Conservation (phyloP, 2,888 invertebrate species). For the Drosophila ezoana region DNA sequence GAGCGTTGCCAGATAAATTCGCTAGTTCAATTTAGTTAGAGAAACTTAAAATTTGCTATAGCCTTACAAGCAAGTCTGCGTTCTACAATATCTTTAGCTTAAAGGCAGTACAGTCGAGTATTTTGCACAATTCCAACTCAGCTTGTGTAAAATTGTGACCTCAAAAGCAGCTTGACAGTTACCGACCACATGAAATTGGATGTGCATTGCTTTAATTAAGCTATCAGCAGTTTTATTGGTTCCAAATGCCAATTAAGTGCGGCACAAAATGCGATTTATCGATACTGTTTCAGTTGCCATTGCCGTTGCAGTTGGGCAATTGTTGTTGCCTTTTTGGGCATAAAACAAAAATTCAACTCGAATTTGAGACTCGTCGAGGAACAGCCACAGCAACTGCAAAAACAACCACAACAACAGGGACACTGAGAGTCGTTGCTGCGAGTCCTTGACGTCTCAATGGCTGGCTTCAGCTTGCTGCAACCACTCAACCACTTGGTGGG, state of each 20-base stretch:
- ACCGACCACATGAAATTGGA: neutral
- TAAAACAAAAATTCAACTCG: conserved; percentile 28
- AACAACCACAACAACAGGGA: neutral
- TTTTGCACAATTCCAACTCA: too few relatives aligned
- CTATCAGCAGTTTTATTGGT: conserved; percentile 1
- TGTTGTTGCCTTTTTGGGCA: conserved; percentile 12
- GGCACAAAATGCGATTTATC: neutral
- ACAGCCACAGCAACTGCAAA: neutral
- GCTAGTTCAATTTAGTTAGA: too few relatives aligned
- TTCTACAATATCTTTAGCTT: neutral
- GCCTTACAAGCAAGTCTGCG: too few relatives aligned
- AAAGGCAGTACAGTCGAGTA: too few relatives aligned
- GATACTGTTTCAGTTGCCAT: conserved; percentile 3
- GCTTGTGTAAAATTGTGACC: neutral
- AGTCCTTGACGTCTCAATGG: conserved; percentile 41
- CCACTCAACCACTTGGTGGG: conserved; percentile 17
- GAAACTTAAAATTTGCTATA: too few relatives aligned
- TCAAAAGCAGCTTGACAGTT: neutral
- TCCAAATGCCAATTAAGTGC: conserved; percentile 3
- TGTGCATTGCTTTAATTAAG: conserved; percentile 9
- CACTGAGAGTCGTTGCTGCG: neutral
- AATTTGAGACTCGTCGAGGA: conserved; percentile 16
- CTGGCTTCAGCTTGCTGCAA: conserved; percentile 8
- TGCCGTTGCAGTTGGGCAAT: conserved; percentile 10
- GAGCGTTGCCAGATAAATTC: neutral